Base-by-base conservation (phyloP, 2,113 vertebrate species). In the Petrocephalus microphthalmus region DNA sequence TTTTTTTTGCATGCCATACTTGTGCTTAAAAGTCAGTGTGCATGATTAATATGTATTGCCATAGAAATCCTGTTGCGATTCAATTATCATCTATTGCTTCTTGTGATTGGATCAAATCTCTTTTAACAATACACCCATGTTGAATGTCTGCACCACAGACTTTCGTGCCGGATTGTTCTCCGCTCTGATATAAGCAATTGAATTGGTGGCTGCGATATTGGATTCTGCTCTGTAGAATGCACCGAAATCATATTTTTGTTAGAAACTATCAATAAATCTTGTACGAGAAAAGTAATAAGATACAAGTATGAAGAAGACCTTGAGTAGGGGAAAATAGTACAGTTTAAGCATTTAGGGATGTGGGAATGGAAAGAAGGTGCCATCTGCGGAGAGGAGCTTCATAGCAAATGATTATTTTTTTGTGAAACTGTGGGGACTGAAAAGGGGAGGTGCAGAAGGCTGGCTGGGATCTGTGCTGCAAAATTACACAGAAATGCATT, bases 201-300 rank as follows among this genome's bases (percentile, higher is more conserved):
- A 97, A 98, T 98, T 98, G 96, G 96, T 95, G 94, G 94, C 95
- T 95, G 94, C 90, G 93, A 95, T 97, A 99, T 98, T 98, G 97
- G 96, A 97, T 99, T 98, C 95, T 94, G 95, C 96, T 97, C 97
- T 95, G 96, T 97, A 97, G 95, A 98, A 99, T 99, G 97, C 97
- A 97, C 96, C 95, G 96, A 96, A 98, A 99, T 98, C 92, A 92
- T 96, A 99, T 98, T 98, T 98, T 98, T 98, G 97, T 96, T 96
- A 97, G 97, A 97, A 98, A 96, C 97, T 98, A 99, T 98, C 98
- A 98, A 99, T 99, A 99, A 96, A 97, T 98, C 97, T 97, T 95
- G 95, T 95, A 95, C 95, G 96, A 95, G 95, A 96, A 97, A 97
- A 98, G 96, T 96, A 97, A 98, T 96, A 97, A 96, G 97, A 97